phyloP scores from a whole-genome alignment of 1,140 invertebrate genomes.

The Drosophila seguyi region DNA sequence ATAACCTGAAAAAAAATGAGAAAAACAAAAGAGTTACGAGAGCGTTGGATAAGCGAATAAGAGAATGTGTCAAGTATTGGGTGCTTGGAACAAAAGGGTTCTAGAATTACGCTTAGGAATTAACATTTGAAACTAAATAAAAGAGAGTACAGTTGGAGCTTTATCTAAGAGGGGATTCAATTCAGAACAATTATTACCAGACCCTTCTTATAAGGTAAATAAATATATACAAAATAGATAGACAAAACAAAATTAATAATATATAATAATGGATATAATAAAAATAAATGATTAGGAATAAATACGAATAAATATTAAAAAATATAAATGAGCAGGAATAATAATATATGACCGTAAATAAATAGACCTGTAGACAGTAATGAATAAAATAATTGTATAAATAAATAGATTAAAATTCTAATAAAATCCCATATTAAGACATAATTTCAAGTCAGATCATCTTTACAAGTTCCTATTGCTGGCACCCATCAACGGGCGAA shows the following conservation, averaged over 20 bases:
- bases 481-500: neutral
- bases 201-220: neutral
- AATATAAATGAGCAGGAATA: too few species aligned
- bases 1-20: conserved; percentile 2
- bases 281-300: neutral
- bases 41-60: conserved; percentile 23
- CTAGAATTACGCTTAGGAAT: conserved; percentile 29
- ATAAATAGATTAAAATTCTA: too few species aligned
- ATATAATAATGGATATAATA: neutral
- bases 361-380: too few species aligned
- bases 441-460: neutral
- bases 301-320: too few species aligned
- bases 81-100: conserved; percentile 16
- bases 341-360: too few species aligned
- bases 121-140: neutral
- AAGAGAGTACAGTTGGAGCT: conserved; percentile 15
- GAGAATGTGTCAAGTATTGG: conserved; percentile 29
- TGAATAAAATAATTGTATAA: too few species aligned
- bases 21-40: conserved; percentile 24
- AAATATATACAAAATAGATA: neutral
- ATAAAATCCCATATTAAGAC: neutral
- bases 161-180: neutral
- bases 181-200: too few species aligned
- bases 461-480: neutral
- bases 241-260: neutral